Evolutionary conservation across 2,888 invertebrate genomes (phyloP), one percentile per base, ranked within the genome.

Genomic region (Endotricha flammealis): DNA sequence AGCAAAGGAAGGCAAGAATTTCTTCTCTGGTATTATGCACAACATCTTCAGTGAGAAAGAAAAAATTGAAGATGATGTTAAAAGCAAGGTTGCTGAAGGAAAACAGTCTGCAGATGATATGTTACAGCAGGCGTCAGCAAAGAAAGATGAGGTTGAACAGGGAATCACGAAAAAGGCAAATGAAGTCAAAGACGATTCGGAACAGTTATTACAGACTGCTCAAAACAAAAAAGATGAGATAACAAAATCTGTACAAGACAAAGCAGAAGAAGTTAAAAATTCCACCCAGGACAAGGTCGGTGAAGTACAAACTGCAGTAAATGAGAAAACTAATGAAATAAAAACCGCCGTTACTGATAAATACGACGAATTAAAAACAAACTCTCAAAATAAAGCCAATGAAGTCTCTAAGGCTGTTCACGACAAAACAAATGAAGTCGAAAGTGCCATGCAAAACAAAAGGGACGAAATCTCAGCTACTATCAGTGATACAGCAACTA

Each of bases 41-140:
- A 85, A 81, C 36, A 79, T 87, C 20, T 82, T 82, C 35, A 82
- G 83, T 4, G 81, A 82, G 36, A 87, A 85, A 50, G 86, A 86
- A 11, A 85, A 85, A 55, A 49, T 82, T 4, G 85, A 86, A 54
- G 72, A 73, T 38, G 81, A 78, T 42, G 57, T 82, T 0, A 82
- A 79, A 51, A 63, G 51, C 7, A 85, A 82, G 54, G 58, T 76
- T 12, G 48, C 67, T 12, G 78, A 83, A 52, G 67, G 75, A 8
- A 76, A 85, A 41, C 74, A 80, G 36, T 64, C 70, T 1, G 74
- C 72, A n/a, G 73, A 73, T 28, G 65, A 80, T 35, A 47, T 70
- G 17, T 28, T 67, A 13, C 69, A 76, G 22, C 70, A 82, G 46
- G 78, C 67, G 4, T 55, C 71, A 0, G 63, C 65, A 10, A 72